Conservation (phyloP, 1,140 invertebrate genomes). For the Thaumatotibia leucotreta region DNA sequence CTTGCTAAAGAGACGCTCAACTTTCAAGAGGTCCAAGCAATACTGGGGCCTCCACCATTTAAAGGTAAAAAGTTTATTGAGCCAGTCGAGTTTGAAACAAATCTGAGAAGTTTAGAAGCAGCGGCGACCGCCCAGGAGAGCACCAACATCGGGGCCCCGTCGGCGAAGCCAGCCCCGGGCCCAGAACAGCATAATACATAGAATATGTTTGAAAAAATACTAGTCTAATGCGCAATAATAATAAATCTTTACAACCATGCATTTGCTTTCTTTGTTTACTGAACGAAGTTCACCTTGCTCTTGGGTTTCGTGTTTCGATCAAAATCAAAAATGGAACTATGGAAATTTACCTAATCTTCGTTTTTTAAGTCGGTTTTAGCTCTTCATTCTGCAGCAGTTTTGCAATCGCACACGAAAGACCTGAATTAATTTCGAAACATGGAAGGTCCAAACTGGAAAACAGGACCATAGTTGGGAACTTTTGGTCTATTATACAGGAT, state of each 20-base stretch:
- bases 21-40: conserved; percentile 91
- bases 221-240: not conserved
- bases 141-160: conserved; percentile 36
- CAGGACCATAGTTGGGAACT: no score
- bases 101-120: conserved; percentile 64
- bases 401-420: no score
- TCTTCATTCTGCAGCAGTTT: no score
- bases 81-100: conserved; percentile 86
- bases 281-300: no score
- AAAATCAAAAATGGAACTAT: no score
- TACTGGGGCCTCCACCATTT: conserved; percentile 94
- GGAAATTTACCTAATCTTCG: no score
- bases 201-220: conserved; percentile 12
- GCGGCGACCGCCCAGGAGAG: conserved; percentile 31
- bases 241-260: not conserved
- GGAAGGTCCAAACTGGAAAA: no score
- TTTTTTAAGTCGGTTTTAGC: no score
- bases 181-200: conserved; percentile 19
- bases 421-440: no score
- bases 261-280: not conserved
- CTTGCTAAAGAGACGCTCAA: conserved; percentile 94
- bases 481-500: no score
- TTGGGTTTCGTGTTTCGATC: no score
- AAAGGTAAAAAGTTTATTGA: conserved; percentile 86
- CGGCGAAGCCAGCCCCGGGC: conserved; percentile 40